These are phyloP conservation scores for Drosophila mayri DNA, from an alignment of 1,140 invertebrate genomes.

Conservation along the genomic window DNA sequence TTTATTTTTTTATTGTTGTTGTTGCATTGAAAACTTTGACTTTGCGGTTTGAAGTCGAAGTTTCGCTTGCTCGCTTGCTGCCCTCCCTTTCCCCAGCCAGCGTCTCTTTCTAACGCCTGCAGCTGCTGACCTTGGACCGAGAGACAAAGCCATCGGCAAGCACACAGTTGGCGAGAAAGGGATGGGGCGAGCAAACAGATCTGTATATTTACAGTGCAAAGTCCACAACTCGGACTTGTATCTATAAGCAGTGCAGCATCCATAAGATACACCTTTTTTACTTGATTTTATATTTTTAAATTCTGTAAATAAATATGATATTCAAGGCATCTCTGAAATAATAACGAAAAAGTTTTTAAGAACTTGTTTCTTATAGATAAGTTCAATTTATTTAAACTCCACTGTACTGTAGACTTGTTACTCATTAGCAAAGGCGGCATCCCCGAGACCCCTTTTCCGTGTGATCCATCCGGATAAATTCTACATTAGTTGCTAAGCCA, in stretches of 20 bases:
- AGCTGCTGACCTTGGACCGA: slow-evolving; percentile 46
- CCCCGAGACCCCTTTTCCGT: slow-evolving; percentile 23
- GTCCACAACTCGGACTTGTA: slow-evolving; percentile 1
- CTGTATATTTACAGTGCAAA: slow-evolving; percentile 24
- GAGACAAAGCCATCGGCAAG: slow-evolving; percentile 8
- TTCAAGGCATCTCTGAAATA: neutral
- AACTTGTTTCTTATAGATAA: neutral
- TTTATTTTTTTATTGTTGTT: slow-evolving; percentile 27
- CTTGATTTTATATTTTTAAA: neutral
- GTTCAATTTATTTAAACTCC: neutral
- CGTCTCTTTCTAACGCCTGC: slow-evolving; percentile 50
- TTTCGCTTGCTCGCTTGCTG: neutral
- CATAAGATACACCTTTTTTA: neutral
- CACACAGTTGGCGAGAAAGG: slow-evolving; percentile 7
- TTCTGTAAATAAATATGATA: neutral
- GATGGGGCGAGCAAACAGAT: slow-evolving; percentile 10
- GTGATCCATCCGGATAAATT: slow-evolving; percentile 32
- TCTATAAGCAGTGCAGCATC: neutral
- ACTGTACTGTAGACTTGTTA: slow-evolving; percentile 50
- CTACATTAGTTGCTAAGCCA: slow-evolving; percentile 17
- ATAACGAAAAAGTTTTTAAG: rapidly evolving
- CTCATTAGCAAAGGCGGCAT: slow-evolving; percentile 55
- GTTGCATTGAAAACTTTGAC: slow-evolving; percentile 67
- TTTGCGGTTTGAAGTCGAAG: slow-evolving; percentile 47
- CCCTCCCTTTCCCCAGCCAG: neutral